A percentile compares a stretch with the other conserved stretches of the same genome.
Conservation (phyloP, 2,888 invertebrate genomes). For the Rutpela maculata region DNA sequence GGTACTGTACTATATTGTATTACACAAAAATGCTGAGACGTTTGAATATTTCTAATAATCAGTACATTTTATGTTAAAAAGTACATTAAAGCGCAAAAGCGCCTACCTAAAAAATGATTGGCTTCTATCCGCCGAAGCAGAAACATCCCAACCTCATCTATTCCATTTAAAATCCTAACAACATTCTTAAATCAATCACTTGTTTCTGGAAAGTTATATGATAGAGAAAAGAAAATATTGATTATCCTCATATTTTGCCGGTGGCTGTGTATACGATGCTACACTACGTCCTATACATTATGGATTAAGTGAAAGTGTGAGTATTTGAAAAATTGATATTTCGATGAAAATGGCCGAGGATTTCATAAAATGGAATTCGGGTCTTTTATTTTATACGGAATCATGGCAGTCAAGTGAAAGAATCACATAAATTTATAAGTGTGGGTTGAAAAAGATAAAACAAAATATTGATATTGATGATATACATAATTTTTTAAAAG, state of each 20-base stretch:
- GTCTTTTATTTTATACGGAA: background rate
- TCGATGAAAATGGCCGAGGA: constrained; percentile 28
- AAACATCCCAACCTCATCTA: background rate
- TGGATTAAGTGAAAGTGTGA: constrained; percentile 41
- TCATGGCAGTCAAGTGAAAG: background rate
- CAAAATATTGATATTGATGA: background rate
- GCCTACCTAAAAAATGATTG: background rate
- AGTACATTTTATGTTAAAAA: too few relatives aligned
- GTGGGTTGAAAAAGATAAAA: background rate
- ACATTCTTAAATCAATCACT: constrained; percentile 28
- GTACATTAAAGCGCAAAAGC: too few relatives aligned
- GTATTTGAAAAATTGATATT: constrained; percentile 40
- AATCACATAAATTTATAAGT: background rate
- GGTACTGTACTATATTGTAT: too few relatives aligned
- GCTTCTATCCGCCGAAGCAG: background rate
- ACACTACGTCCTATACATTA: constrained; percentile 35
- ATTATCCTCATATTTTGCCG: constrained; percentile 27
- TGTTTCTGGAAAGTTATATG: constrained; percentile 22
- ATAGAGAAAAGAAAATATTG: constrained; percentile 30
- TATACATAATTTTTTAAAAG: too few relatives aligned
- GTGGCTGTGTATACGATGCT: constrained; percentile 20
- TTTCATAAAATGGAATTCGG: constrained; percentile 28
- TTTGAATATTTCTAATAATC: too few relatives aligned
- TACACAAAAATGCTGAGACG: too few relatives aligned
- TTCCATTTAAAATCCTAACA: constrained; percentile 29